phyloP scores from a whole-genome alignment of 2,888 invertebrate species.

The Chrysina gloriosa region DNA sequence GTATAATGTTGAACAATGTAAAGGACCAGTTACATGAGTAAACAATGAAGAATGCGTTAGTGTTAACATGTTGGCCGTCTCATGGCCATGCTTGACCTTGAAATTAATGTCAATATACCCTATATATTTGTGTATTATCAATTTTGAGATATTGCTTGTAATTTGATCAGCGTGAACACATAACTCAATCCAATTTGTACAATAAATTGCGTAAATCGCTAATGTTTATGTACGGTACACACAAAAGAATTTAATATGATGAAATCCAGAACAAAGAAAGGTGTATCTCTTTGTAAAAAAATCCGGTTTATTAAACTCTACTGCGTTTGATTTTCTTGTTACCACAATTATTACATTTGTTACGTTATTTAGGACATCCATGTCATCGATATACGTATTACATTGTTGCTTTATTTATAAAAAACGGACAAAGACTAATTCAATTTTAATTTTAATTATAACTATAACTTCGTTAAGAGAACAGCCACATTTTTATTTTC shows the following conservation, averaged over 20 bases:
- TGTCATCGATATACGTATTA: not conserved
- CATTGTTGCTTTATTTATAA: not conserved
- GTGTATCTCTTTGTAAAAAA: constrained; percentile 9
- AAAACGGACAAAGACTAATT: constrained; percentile 11
- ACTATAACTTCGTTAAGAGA: not conserved
- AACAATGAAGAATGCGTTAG: constrained; percentile 34
- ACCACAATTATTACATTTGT: constrained; percentile 16
- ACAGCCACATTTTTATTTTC: not conserved
- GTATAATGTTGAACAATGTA: constrained; percentile 7
- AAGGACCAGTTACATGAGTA: constrained; percentile 28
- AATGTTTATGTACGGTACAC: not conserved
- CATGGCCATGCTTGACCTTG: constrained; percentile 31
- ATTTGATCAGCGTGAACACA: not conserved
- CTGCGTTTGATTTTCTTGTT: constrained; percentile 11
- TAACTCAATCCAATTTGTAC: constrained; percentile 15
- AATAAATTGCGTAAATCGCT: constrained; percentile 14
- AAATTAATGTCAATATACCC: constrained; percentile 32
- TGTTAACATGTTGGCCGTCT: constrained; percentile 35
- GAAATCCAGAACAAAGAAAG: constrained; percentile 7
- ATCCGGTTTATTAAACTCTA: constrained; percentile 22
- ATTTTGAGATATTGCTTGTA: constrained; percentile 29
- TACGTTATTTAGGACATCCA: constrained; percentile 5
- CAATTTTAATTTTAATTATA: constrained; percentile 17
- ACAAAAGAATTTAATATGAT: not conserved
- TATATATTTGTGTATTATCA: constrained; percentile 32